phyloP scores from a whole-genome alignment of 2,888 invertebrate species.

The Agapetus fuscipes region DNA sequence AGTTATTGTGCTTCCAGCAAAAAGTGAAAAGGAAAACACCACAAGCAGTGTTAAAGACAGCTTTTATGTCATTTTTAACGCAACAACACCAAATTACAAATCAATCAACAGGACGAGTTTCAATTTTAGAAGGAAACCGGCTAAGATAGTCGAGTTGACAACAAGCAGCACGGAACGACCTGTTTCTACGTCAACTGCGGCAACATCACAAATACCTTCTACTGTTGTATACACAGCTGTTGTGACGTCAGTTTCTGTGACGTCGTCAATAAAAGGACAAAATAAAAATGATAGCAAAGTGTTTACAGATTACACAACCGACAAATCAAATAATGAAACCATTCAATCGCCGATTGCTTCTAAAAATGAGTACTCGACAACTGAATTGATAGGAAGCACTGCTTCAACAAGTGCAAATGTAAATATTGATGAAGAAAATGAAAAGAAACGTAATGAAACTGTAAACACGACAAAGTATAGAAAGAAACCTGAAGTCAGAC shows the following conservation, averaged over 20 bases:
- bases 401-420: slow-evolving; percentile 3
- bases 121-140: slow-evolving; percentile 15
- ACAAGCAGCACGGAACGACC: slow-evolving; percentile 30
- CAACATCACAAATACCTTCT: slow-evolving; percentile 38
- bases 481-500: slow-evolving; percentile 10
- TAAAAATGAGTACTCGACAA: slow-evolving; percentile 24
- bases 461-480: slow-evolving; percentile 6
- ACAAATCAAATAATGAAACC: slow-evolving; percentile 9
- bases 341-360: slow-evolving; percentile 24
- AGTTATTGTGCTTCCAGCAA: background rate
- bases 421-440: slow-evolving; percentile 1
- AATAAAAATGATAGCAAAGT: slow-evolving; percentile 34
- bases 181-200: slow-evolving; percentile 29
- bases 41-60: background rate
- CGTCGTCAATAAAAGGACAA: slow-evolving; percentile 41
- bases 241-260: slow-evolving; percentile 44
- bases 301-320: background rate
- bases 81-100: slow-evolving; percentile 3
- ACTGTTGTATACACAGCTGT: slow-evolving; percentile 45
- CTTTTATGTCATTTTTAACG: no score
- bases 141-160: slow-evolving; percentile 8
- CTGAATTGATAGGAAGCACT: background rate
- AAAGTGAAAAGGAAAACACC: no score
- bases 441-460: slow-evolving; percentile 4
- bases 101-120: slow-evolving; percentile 12